These are phyloP conservation scores for Aurelia coerulea DNA, from an alignment of 30 jellyfish, hydroid and myxozoan species.

Conservation along the genomic window DNA sequence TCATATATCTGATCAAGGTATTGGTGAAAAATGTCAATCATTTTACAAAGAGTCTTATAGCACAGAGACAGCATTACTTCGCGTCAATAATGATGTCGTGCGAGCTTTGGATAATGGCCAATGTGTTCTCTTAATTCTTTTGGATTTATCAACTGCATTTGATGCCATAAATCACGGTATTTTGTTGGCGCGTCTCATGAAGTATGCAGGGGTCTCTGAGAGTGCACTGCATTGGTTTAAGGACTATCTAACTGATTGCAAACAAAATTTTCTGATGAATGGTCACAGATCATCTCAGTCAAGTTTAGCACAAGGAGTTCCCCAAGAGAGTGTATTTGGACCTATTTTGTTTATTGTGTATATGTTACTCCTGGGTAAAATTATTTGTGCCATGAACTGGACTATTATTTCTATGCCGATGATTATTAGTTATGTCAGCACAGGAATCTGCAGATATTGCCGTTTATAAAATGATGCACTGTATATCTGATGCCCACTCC, in stretches of 20 bases:
- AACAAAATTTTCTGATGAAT: background rate
- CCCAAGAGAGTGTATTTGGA: background rate
- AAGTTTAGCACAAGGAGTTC: background rate
- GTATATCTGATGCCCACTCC: background rate
- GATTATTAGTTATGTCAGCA: too few relatives aligned
- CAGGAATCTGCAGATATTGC: too few relatives aligned
- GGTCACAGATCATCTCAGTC: background rate
- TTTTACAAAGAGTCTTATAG: background rate
- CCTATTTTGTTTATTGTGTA: background rate
- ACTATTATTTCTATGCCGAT: background rate
- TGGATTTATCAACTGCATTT: too few relatives aligned
- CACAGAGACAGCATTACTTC: constrained; percentile 6
- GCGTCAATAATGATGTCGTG: background rate
- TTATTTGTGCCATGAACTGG: background rate
- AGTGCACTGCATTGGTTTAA: background rate
- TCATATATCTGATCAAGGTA: too few relatives aligned
- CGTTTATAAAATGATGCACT: too few relatives aligned
- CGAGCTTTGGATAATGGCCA: constrained; percentile 2
- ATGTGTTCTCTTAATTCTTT: background rate
- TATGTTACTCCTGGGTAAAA: background rate
- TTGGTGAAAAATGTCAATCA: too few relatives aligned
- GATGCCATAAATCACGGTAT: background rate
- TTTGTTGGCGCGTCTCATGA: background rate
- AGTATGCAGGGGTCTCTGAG: constrained; percentile 1
- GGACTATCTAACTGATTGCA: background rate